Conservation (phyloP, 2,797 vertebrate genomes). For the Anas flavirostris region DNA sequence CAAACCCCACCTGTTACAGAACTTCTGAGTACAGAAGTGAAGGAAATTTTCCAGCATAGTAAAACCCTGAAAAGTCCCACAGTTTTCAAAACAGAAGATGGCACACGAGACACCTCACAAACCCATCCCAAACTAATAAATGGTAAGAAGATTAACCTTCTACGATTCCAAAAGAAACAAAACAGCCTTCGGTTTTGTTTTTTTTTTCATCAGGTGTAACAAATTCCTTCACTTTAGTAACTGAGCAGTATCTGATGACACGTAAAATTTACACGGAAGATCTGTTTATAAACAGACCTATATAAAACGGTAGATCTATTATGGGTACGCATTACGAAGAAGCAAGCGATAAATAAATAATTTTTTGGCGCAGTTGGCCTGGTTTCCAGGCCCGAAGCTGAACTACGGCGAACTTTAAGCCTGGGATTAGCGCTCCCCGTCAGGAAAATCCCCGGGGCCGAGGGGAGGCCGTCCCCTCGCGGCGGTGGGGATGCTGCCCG, state of each 20-base stretch:
- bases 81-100: neutral
- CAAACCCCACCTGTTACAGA: neutral
- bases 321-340: fast-evolving
- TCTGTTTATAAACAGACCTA: neutral
- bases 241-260: neutral
- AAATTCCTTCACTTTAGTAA: neutral
- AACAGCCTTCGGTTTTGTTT: neutral
- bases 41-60: neutral
- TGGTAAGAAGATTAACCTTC: neutral
- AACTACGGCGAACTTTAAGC: neutral
- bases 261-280: neutral
- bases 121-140: neutral
- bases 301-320: neutral
- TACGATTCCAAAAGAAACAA: neutral
- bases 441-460: constrained; percentile 24
- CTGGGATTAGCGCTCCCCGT: constrained; percentile 13
- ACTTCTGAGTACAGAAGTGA: neutral
- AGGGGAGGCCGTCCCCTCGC: constrained; percentile 12
- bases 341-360: no score
- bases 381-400: neutral
- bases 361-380: neutral
- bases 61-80: neutral
- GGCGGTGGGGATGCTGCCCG: neutral
- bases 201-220: neutral
- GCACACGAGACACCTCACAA: neutral